Base-by-base conservation (phyloP, 2,797 vertebrate species). In the Phataginus tetradactyla region DNA sequence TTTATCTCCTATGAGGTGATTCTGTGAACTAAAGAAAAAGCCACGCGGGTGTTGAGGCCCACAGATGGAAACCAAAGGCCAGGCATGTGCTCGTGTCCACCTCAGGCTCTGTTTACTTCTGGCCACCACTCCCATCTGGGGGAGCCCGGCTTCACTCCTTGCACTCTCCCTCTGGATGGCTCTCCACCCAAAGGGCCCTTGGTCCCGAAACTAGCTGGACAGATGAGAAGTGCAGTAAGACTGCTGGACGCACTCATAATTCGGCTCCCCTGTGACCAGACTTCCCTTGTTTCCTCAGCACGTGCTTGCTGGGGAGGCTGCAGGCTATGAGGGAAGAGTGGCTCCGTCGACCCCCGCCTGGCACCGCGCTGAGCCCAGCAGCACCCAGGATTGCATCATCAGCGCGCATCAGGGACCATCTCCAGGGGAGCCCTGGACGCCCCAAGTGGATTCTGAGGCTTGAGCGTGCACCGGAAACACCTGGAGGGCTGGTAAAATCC, bases 21-120 rank as follows among this genome's bases (percentile, higher is more conserved):
- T 84, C 57, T 59, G 13, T 55, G 45, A 45, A 45, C 45, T 45
- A 45, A 17, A 75, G 77, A 63, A 57, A 29, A 15, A 75, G 63
- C 37, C 32, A 49, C 3, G 1, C 8, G 32, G 51, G 51, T 5
- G 11, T 13, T 32, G 61, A 86, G 63, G 57, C 27, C 74, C 63
- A 53, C 66, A n/a, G 55, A 51, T 1, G 25, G 66, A 61, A 59
- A 64, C 37, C n/a, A 20, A 34, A 34, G 59, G 32, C 29, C 53
- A 57, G 42, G 49, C 4, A 5, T 1, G 23, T 3, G 18, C 18
- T 18, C 0, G 2, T 45, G 42, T 11, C n/a, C 5, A 4, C 53
- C 14, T 25, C 7, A 8, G 53, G 55, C 15, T 17, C 15, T 17
- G 4, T 55, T 27, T 13, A 55, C 49, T 81, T 34, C 29, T 3